phyloP scores from a whole-genome alignment of 2,888 invertebrate species.

The Trachelus troglodyta region DNA sequence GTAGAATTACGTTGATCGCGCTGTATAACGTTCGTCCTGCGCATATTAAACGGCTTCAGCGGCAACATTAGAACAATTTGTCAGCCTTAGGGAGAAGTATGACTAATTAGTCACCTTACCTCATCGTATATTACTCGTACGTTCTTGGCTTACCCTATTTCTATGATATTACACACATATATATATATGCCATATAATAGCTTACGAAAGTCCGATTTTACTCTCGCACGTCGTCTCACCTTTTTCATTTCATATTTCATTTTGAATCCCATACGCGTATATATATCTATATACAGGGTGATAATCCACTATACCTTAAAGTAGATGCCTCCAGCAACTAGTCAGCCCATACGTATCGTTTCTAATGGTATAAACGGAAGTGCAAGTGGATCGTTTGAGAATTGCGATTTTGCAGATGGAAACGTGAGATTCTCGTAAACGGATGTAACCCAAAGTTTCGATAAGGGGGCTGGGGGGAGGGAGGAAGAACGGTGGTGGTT shows the following conservation, averaged over 20 bases:
- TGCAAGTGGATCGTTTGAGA: slow-evolving; percentile 29
- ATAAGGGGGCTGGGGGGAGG: slow-evolving; percentile 13
- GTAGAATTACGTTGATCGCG: slow-evolving; percentile 23
- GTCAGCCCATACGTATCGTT: slow-evolving; percentile 30
- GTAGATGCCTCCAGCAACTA: too few relatives aligned
- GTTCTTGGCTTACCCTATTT: slow-evolving; percentile 4
- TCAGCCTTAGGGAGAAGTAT: slow-evolving; percentile 54
- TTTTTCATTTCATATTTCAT: too few relatives aligned
- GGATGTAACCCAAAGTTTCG: slow-evolving; percentile 39
- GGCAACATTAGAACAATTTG: slow-evolving; percentile 55
- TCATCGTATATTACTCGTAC: slow-evolving; percentile 39
- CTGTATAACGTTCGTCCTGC: slow-evolving; percentile 25
- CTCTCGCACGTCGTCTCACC: too few relatives aligned
- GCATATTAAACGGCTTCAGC: slow-evolving; percentile 53
- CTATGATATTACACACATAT: too few relatives aligned
- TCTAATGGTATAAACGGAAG: slow-evolving; percentile 20
- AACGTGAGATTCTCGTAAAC: slow-evolving; percentile 36
- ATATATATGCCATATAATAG: too few relatives aligned
- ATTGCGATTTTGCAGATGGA: slow-evolving; percentile 25
- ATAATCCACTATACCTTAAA: too few relatives aligned
- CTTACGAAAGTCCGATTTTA: too few relatives aligned
- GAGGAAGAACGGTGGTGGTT: not conserved
- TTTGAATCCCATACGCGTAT: too few relatives aligned
- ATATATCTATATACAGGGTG: too few relatives aligned
- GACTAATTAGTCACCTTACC: slow-evolving; percentile 56